phyloP scores from a whole-genome alignment of 2,888 invertebrate species.

The Agrochola circellaris region DNA sequence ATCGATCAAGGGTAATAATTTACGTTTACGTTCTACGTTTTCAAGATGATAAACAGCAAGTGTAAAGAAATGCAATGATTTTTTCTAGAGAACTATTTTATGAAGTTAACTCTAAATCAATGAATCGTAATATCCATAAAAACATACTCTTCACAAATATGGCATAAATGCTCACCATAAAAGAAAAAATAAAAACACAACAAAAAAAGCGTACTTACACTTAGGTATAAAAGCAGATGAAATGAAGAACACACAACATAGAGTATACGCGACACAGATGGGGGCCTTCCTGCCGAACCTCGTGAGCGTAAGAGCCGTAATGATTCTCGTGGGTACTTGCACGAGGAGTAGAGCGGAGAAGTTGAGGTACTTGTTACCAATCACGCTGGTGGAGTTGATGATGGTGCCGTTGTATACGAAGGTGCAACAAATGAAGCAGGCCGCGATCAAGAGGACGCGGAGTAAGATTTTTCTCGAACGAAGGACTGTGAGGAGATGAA shows the following conservation, averaged over 20 bases:
- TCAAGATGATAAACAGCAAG: neutral
- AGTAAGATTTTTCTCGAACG: slow-evolving; percentile 80
- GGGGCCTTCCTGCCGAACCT: slow-evolving; percentile 90
- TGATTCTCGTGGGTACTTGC: slow-evolving; percentile 91
- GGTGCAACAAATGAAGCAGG: slow-evolving; percentile 93
- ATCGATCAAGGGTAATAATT: neutral
- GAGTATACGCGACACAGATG: slow-evolving; percentile 82
- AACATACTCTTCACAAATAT: neutral
- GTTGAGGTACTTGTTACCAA: slow-evolving; percentile 94
- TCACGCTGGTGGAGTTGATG: slow-evolving; percentile 93
- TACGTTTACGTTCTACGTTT: neutral
- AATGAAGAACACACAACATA: slow-evolving; percentile 89
- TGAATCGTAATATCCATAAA: neutral
- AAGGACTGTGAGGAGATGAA: slow-evolving; percentile 75
- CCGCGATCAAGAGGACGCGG: slow-evolving; percentile 83
- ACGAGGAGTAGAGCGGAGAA: slow-evolving; percentile 92
- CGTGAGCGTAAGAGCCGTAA: slow-evolving; percentile 91
- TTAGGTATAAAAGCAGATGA: slow-evolving; percentile 89
- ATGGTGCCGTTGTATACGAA: slow-evolving; percentile 95
- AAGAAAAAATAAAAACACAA: neutral
- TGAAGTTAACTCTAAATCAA: neutral
- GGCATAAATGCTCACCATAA: neutral
- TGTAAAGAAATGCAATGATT: neutral
- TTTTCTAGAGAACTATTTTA: neutral
- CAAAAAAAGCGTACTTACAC: slow-evolving; percentile 78